Conservation (phyloP, 1,140 invertebrate species). For the Periplaneta americana region DNA sequence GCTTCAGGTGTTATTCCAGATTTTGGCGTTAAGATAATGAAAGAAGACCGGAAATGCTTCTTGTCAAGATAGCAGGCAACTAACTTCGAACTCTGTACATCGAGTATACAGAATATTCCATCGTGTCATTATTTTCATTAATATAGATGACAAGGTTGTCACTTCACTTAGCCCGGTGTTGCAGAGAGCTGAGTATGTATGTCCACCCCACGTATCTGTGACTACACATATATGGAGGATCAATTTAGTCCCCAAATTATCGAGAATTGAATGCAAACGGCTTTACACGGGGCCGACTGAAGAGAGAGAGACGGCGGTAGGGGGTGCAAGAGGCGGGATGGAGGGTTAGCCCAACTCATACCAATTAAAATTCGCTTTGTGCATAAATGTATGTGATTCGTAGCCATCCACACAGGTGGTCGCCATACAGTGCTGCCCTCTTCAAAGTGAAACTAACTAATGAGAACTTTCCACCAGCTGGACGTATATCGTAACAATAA, state of each 20-base stretch:
- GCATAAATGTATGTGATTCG: not conserved
- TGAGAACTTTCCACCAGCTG: not conserved
- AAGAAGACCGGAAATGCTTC: too few species aligned
- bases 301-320: not conserved
- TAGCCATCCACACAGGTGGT: not conserved
- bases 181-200: not conserved
- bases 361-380: not conserved
- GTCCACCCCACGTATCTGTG: not conserved
- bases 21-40: too few species aligned
- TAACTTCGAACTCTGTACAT: too few species aligned
- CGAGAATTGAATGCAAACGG: not conserved
- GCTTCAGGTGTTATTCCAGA: too few species aligned
- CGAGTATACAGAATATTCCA: too few species aligned
- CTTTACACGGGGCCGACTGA: not conserved
- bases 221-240: not conserved
- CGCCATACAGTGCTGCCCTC: not conserved
- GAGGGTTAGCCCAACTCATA: not conserved
- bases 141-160: too few species aligned
- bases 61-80: too few species aligned
- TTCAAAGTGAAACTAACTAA: not conserved
- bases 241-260: not conserved
- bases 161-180: not conserved
- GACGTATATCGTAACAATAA: not conserved
- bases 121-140: too few species aligned
- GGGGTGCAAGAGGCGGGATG: not conserved